These are phyloP conservation scores for Boloria euphrosyne DNA, from an alignment of 2,888 invertebrate species.

Conservation along the genomic window DNA sequence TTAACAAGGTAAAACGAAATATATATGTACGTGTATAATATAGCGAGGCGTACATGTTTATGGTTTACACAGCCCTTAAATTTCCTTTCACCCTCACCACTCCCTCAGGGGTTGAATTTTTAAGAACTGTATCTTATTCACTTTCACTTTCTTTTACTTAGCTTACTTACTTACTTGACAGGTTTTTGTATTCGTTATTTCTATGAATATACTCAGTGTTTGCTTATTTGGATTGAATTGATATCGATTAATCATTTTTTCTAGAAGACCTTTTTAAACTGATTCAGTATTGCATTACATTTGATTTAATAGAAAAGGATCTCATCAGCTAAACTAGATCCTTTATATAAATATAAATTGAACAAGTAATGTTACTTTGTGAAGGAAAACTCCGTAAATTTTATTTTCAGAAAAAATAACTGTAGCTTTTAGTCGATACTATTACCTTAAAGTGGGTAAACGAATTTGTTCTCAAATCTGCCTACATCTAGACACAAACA, in stretches of 20 bases:
- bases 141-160: too few species aligned
- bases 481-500: too few species aligned
- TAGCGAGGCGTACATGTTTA: not conserved
- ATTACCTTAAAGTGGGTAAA: not conserved
- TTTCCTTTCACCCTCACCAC: not conserved
- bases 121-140: not conserved
- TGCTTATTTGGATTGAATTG: too few species aligned
- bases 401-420: conserved; percentile 1
- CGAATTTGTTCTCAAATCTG: not conserved
- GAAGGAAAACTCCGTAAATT: not conserved
- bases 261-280: too few species aligned
- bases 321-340: not conserved
- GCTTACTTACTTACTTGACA: too few species aligned
- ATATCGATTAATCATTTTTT: too few species aligned
- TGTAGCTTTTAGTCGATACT: not conserved
- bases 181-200: too few species aligned
- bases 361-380: not conserved
- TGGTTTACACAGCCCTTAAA: not conserved
- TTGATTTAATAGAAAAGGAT: not conserved
- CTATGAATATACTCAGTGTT: too few species aligned
- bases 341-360: too few species aligned
- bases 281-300: not conserved
- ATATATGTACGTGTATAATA: too few species aligned
- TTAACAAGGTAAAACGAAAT: too few species aligned
- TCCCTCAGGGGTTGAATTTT: not conserved